These are phyloP conservation scores for Leptinotarsa peninsularis DNA, from an alignment of 2,888 invertebrate genomes.

Conservation along the genomic window DNA sequence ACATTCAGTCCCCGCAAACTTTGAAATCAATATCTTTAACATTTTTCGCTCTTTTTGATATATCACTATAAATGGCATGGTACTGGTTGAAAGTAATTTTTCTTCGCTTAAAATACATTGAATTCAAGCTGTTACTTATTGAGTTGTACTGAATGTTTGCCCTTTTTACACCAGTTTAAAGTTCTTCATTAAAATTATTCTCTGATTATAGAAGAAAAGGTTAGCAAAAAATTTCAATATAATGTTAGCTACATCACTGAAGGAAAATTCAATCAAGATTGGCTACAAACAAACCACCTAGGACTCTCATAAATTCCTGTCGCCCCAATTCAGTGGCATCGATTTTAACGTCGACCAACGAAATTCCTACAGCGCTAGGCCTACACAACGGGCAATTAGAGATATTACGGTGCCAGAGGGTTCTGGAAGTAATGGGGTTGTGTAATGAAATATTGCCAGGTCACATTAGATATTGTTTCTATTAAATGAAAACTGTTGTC, in stretches of 20 bases:
- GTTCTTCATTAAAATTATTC: too few relatives aligned
- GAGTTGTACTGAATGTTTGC: too few relatives aligned
- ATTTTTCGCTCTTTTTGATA: too few relatives aligned
- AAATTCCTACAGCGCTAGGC: slow-evolving; percentile 1
- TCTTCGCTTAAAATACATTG: too few relatives aligned
- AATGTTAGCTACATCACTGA: background rate
- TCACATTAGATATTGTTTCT: slow-evolving; percentile 16
- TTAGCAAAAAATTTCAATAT: background rate
- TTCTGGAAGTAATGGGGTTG: slow-evolving; percentile 29
- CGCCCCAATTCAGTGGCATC: background rate
- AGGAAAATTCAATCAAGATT: background rate
- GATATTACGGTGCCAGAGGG: slow-evolving; percentile 29
- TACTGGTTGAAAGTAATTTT: too few relatives aligned
- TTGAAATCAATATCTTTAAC: too few relatives aligned
- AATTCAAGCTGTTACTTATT: too few relatives aligned
- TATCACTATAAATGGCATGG: too few relatives aligned
- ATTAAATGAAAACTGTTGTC: background rate
- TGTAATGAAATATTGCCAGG: slow-evolving; percentile 18
- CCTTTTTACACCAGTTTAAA: too few relatives aligned
- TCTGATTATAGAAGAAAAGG: too few relatives aligned
- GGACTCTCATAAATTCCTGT: background rate
- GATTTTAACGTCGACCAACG: background rate
- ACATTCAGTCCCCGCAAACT: too few relatives aligned
- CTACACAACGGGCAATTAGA: slow-evolving; percentile 25
- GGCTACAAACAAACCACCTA: background rate